Base-by-base conservation (phyloP, 2,113 vertebrate species). In the Ammodytes dubius region DNA sequence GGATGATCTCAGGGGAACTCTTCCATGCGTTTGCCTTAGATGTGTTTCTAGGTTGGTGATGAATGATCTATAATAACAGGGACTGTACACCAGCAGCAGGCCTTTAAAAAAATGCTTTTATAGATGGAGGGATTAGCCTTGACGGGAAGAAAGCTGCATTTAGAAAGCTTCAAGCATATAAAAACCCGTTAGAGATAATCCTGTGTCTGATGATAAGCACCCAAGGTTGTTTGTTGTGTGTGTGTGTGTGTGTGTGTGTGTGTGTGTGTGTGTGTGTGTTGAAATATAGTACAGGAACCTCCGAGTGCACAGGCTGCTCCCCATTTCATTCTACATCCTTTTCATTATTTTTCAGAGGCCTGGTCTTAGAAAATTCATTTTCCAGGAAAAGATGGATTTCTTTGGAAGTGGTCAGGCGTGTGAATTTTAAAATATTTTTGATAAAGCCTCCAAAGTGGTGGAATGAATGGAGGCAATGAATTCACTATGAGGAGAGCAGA, bases 361-460 rank as follows among this genome's bases (percentile, higher is more conserved):
- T 19, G 76, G 49, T 81, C 83, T 81, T 60, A 64, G 79, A 93
- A 27, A 92, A 88, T 88, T 88, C 64, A 87, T 91, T 89, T 91
- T 86, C 27, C 90, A 53, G 70, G 53, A 45, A 75, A 71, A 77
- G 79, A 91, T 83, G 75, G 74, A 87, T 84, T 92, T 90, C 82
- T 88, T 88, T 88, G 79, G 68, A 90, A 85, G 76, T 86, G 83
- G 91, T 90, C 83, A 89, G 27, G 72, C 70, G 88, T 88, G 90
- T 91, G 89, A 87, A 90, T 90, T 91, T 89, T 92, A 82, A 72
- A 91, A 88, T 77, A 80, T 87, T 87, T 84, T 74, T 10, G 46
- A 86, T 90, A 84, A 87, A 85, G 59, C 73, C 19, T 27, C 0
- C 14, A 84, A 70, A 77, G 59, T 58, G 65, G 66, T 17, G 65